These are phyloP conservation scores for Donacobius atricapilla DNA, from an alignment of 2,113 vertebrate species.

Conservation along the genomic window DNA sequence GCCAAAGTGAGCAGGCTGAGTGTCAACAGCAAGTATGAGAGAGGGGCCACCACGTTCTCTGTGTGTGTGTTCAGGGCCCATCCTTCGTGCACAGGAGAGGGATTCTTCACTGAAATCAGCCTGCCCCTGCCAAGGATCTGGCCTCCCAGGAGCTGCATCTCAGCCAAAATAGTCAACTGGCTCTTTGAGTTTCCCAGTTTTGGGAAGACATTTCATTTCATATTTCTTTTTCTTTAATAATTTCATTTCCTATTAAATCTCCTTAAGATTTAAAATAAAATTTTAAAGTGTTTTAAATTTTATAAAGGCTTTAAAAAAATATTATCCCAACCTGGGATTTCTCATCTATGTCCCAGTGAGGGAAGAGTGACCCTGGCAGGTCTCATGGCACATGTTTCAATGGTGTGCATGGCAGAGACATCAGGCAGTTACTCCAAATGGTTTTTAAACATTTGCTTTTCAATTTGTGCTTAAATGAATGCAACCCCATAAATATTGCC, in stretches of 20 bases:
- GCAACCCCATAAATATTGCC: background rate
- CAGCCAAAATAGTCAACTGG: background rate
- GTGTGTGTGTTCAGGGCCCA: rapidly evolving
- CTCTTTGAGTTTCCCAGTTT: background rate
- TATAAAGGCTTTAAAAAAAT: background rate
- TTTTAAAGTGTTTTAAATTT: background rate
- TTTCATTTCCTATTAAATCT: background rate
- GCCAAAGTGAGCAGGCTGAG: background rate
- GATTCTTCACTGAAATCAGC: background rate
- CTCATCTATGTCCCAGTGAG: background rate
- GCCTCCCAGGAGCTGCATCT: background rate
- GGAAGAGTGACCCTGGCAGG: background rate
- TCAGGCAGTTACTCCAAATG: background rate
- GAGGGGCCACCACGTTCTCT: rapidly evolving
- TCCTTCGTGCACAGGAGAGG: background rate
- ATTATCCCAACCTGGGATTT: background rate
- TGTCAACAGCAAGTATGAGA: background rate
- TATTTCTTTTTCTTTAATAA: background rate
- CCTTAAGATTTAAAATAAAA: background rate
- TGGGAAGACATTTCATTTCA: background rate
- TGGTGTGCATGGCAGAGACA: background rate
- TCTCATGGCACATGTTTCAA: background rate
- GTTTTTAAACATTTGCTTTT: background rate
- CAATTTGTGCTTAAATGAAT: background rate
- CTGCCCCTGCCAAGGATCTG: background rate